These are phyloP conservation scores for Automeris io DNA, from an alignment of 2,888 invertebrate genomes.

Conservation along the genomic window DNA sequence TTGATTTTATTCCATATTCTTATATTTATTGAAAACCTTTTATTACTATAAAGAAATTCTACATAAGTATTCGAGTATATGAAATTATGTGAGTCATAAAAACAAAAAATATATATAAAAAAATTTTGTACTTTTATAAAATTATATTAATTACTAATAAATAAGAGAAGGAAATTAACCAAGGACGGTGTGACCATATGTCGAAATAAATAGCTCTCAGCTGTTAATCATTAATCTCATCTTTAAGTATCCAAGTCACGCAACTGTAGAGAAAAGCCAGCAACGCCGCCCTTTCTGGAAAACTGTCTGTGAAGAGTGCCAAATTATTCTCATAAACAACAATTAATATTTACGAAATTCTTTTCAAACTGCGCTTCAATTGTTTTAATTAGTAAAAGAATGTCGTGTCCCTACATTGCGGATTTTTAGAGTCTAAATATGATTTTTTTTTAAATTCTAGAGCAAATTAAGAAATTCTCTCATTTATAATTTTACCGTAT, in stretches of 20 bases:
- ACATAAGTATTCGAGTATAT: too few relatives aligned
- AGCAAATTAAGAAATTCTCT: too few relatives aligned
- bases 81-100: too few relatives aligned
- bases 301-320: slow-evolving; percentile 28
- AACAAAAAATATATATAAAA: too few relatives aligned
- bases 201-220: slow-evolving; percentile 31
- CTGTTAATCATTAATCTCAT: slow-evolving; percentile 71
- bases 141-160: neutral
- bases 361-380: neutral
- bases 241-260: slow-evolving; percentile 57
- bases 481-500: too few relatives aligned
- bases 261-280: slow-evolving; percentile 9
- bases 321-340: slow-evolving; percentile 27
- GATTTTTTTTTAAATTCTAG: too few relatives aligned
- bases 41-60: too few relatives aligned
- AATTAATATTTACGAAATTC: neutral
- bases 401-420: too few relatives aligned
- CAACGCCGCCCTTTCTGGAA: slow-evolving; percentile 38
- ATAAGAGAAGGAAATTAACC: slow-evolving; percentile 4
- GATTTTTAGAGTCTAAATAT: too few relatives aligned
- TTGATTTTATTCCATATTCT: too few relatives aligned
- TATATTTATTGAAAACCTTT: too few relatives aligned
- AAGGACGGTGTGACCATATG: slow-evolving; percentile 2
- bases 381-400: neutral
- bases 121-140: slow-evolving; percentile 1